Evolutionary conservation across 1,140 invertebrate species (phyloP), one percentile per base, ranked within the genome.

Genomic region (Colletes gigas): DNA sequence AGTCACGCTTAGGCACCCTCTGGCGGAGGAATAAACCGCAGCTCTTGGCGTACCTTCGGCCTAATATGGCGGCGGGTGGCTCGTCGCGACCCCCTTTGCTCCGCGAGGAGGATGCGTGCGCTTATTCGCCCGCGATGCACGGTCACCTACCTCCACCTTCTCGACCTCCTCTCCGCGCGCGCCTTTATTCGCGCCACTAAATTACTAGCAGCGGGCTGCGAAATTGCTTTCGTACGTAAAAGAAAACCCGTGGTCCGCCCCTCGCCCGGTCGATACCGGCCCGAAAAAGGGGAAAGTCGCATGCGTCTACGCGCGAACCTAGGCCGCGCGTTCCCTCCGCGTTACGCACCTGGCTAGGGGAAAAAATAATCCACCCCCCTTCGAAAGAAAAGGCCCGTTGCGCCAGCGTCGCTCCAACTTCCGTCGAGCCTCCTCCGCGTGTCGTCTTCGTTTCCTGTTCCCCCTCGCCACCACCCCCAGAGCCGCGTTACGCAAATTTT

Each of bases 151-250:
- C 65, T 21, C 41, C 65, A 9, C 72, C 57, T 15, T 52, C 67
- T 9, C 47, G 21, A 21, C n/a, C 55, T 15, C 19, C 70, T 60
- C 47, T 39, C n/a, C 55, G 17, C 60, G 15, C 77, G 39, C 59
- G 44, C 77, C 75, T 67, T 80, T 77, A 83, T 85, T 71, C 77
- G 68, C 77, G 62, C 79, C 77, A 82, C 87, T 89, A 88, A 91
- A 92, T 92, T 89, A 90, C 88, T n/a, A 52, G 21, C 82, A 81
- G 76, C 86, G 68, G 77, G 69, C 82, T 67, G 77, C 78, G 86
- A 89, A 90, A 92, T 89, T 88, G 85, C 87, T 86, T 89, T 88
- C 75, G 82, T 84, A 83, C 88, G 73, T 73, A 81, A 88, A 91
- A 91, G 86, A 90, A 89, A 86, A 83, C 83, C 50, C 84, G 84